These are phyloP conservation scores for Poeciliopsis turneri DNA, from an alignment of 2,797 vertebrate species.

Conservation along the genomic window DNA sequence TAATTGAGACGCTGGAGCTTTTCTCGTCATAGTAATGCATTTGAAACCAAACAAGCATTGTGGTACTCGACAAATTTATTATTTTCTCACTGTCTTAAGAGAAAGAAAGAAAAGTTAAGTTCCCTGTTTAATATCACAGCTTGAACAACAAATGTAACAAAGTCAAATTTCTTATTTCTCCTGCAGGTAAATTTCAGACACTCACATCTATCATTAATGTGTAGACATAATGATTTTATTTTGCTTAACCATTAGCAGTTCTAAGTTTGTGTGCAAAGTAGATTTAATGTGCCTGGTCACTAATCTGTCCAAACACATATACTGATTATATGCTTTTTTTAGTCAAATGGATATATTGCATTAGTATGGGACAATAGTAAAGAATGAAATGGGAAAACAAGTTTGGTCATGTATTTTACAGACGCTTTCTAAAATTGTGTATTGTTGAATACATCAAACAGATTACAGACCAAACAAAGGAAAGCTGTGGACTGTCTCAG, in stretches of 20 bases:
- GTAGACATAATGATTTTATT: background rate
- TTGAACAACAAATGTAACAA: background rate
- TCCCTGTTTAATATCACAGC: too few species aligned
- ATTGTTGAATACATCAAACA: background rate
- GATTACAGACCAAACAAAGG: background rate
- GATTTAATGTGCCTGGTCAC: conserved; percentile 5
- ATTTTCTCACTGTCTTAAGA: background rate
- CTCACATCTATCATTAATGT: background rate
- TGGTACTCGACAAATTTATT: background rate
- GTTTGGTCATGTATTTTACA: background rate
- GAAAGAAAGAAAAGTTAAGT: background rate
- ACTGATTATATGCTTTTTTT: background rate
- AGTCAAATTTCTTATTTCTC: conserved; percentile 1
- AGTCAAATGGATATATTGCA: background rate
- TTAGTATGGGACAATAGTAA: background rate
- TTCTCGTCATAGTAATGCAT: background rate
- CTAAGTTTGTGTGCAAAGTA: background rate
- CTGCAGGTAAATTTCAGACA: background rate
- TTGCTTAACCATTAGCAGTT: background rate
- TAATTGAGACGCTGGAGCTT: conserved; percentile 22
- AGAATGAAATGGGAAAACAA: background rate
- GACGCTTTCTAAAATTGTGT: background rate
- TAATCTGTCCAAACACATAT: background rate
- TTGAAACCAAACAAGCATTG: background rate
- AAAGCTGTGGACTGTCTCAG: background rate